Evolutionary conservation across 2,113 vertebrate species (phyloP), one percentile per base, ranked within the genome.

Genomic region (Ochotona curzoniae): DNA sequence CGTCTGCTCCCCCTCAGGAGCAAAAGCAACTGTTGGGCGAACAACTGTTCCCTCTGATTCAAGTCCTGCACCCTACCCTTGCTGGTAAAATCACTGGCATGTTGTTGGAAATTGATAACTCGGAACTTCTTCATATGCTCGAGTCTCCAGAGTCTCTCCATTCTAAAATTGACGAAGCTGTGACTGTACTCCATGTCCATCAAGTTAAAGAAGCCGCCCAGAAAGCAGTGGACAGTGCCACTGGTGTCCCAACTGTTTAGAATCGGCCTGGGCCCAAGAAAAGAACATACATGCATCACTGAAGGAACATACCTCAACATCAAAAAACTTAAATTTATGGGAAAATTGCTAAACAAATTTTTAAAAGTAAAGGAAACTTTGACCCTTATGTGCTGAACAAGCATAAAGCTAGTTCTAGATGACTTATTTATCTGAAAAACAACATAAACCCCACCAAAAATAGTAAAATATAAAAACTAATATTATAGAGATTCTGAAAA

Each of bases 1-100:
- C 99, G 94, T 99, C 99, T 96, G 99, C 99, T 54, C 99, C 99
- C 74, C 99, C 99, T 96, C 99, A 99, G 98, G 99, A 99, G 97
- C 99, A 99, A 98, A 99, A 99, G 98, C 99, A 99, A 97, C 99
- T 99, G 99, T 98, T 99, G 97, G 99, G 99, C 15, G 54, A 57
- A 57, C 54, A 57, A 18, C 54, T 57, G 54, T 57, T 57, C 15
- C 54, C 54, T 57, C 98, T 99, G 82, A 99, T 99, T 98, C 99
- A 99, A 98, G 99, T 98, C 98, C 99, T 99, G 99, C 99, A 99
- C 90, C 99, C 99, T 90, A 99, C 98, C 95, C 98, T 99, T 98
- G 99, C 99, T 44, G 99, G 99, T 85, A 99, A 99, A 98, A 99
- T 99, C 98, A 99, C 99, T 2, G 99, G 99, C 67, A 99, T 99